These are phyloP conservation scores for Physeter macrocephalus DNA, from an alignment of 2,113 vertebrate genomes.

Conservation along the genomic window DNA sequence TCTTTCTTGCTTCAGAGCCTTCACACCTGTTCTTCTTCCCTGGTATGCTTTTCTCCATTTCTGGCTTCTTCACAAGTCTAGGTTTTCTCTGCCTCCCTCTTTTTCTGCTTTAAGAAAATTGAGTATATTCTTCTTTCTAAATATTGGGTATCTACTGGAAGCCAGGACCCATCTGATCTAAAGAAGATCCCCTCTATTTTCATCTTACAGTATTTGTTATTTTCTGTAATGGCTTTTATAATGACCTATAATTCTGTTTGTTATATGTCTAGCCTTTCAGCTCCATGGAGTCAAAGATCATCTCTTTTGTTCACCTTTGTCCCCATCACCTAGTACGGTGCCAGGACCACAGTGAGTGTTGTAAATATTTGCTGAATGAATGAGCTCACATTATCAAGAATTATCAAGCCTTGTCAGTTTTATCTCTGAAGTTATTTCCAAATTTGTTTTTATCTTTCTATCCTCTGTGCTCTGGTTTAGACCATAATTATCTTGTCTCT, in stretches of 20 bases:
- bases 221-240: slow-evolving; percentile 2
- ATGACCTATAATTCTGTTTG: not conserved
- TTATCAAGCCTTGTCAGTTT: not conserved
- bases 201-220: not conserved
- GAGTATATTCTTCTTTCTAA: not conserved
- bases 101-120: not conserved
- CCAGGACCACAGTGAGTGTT: not conserved
- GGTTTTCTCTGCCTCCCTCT: not conserved
- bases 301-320: not conserved
- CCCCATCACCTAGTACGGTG: not conserved
- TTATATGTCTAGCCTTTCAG: not conserved
- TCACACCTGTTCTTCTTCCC: not conserved
- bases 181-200: not conserved
- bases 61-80: not conserved
- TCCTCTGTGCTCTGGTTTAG: not conserved
- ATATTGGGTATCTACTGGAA: not conserved
- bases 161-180: not conserved
- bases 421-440: not conserved
- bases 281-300: not conserved
- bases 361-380: not conserved
- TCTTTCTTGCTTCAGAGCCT: not conserved
- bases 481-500: not conserved
- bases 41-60: not conserved
- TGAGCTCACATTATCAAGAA: not conserved
- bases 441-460: slow-evolving; percentile 17